Evolutionary conservation across 2,888 invertebrate species (phyloP).

Genomic region (Gnatocerus cornutus): DNA sequence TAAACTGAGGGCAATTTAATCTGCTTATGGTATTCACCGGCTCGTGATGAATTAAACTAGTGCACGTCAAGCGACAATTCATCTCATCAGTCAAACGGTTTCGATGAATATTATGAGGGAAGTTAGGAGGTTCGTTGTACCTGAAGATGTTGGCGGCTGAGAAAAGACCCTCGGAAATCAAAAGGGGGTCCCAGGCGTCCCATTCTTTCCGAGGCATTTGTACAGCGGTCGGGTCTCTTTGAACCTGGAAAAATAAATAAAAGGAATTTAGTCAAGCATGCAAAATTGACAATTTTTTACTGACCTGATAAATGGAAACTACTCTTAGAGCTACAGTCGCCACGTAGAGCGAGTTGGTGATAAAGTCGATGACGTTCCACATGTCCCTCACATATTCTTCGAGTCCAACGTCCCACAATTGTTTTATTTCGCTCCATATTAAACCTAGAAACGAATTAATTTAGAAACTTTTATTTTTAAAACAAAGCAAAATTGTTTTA

Average conservation of each 20-base stretch:
- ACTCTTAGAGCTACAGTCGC: slow-evolving; percentile 96
- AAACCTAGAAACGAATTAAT: no score
- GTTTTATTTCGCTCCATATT: slow-evolving; percentile 99
- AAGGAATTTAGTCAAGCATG: no score
- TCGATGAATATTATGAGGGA: slow-evolving; percentile 6
- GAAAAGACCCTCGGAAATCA: slow-evolving; percentile 96
- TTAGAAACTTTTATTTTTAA: no score
- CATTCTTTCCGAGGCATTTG: slow-evolving; percentile 84
- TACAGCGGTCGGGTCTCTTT: slow-evolving; percentile 60
- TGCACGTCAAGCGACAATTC: slow-evolving; percentile 41
- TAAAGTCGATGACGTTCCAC: slow-evolving; percentile 99
- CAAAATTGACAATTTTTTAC: no score
- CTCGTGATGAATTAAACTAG: slow-evolving; percentile 41
- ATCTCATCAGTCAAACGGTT: slow-evolving; percentile 40
- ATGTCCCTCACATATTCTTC: slow-evolving; percentile 98
- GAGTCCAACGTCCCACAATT: slow-evolving; percentile 97
- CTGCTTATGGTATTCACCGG: slow-evolving; percentile 38
- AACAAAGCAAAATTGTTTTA: no score
- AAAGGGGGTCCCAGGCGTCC: slow-evolving; percentile 99
- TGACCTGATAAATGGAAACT: slow-evolving; percentile 95
- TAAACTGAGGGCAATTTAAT: slow-evolving; percentile 37
- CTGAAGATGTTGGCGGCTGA: slow-evolving; percentile 98
- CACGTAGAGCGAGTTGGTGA: slow-evolving; percentile 97
- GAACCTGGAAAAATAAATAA: slow-evolving; percentile 59
- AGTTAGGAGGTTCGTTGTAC: slow-evolving; percentile 63